Base-by-base conservation (phyloP, 2,888 invertebrate species). In the Hyposoter didymator region DNA sequence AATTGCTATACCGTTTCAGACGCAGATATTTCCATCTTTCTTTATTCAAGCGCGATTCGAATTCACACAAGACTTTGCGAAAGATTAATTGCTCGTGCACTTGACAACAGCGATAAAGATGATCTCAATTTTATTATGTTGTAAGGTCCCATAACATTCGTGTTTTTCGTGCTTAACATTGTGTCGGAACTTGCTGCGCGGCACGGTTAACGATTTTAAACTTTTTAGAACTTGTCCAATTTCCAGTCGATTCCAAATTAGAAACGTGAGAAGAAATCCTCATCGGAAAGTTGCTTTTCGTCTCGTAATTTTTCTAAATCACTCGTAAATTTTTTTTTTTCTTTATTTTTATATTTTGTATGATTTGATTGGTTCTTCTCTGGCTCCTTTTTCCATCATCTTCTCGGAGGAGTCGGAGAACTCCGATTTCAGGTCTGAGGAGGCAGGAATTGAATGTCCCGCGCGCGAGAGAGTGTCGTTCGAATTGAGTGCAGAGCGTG, bases 361-460 rank as follows among this genome's bases (percentile, higher is more conserved):
- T 32, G 45, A 67, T 52, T 45, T 6, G 52, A 64, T 62, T 32
- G 35, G 32, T 62, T 66, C 72, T 59, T 64, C 19, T 55, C 22
- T 28, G 28, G 69, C 47, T n/a, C 52, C 75, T 79, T 74, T 74
- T 62, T 28, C 32, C 78, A 14, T 85, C 79, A 14, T 66, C 64
- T 59, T 79, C 69, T 45, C 43, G 59, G 52, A 66, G 70, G 55
- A 82, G 79, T 72, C 76, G 67, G 75, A 76, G 59, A 67, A 59
- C 81, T 69, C 83, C 87, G 62, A 84, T 70, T 73, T 81, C 80
- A 81, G 74, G 66, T 66, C 82, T 66, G 85, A 76, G 79, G 85
- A 82, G 76, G 80, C 79, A 79, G 79, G 79, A 82, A 85, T 82
- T 85, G 79, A 85, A 85, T 79, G 82, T 85, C 85, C 82, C 85